A percentile compares a stretch with the other conserved stretches of the same genome.
phyloP scores from a whole-genome alignment of 1,140 invertebrate species.

The Drosophila fuyamai region DNA sequence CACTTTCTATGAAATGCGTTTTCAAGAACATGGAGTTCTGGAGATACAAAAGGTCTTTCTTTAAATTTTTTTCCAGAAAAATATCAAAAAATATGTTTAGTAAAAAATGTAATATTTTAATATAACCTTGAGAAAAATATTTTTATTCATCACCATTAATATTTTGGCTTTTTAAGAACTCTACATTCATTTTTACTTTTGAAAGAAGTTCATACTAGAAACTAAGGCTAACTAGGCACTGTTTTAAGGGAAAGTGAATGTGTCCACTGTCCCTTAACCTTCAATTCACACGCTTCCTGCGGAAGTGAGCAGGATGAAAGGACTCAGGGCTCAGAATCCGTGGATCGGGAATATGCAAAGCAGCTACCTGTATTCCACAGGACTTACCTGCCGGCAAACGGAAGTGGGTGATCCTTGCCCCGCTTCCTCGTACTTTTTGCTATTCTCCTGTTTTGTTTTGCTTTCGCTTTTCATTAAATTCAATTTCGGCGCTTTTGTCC shows the following conservation, averaged over 20 bases:
- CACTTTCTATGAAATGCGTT: too few relatives aligned
- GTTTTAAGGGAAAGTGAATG: slow-evolving; percentile 18
- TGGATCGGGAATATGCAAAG: slow-evolving; percentile 22
- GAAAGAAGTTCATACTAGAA: too few relatives aligned
- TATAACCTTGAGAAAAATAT: neutral
- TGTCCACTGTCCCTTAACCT: neutral
- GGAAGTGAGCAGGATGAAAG: slow-evolving; percentile 34
- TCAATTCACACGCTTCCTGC: slow-evolving; percentile 18
- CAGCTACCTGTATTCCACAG: slow-evolving; percentile 19
- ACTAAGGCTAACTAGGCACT: too few relatives aligned
- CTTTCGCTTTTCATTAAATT: slow-evolving; percentile 81
- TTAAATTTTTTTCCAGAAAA: too few relatives aligned
- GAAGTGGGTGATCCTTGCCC: slow-evolving; percentile 58
- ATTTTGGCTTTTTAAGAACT: too few relatives aligned
- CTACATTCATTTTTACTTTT: too few relatives aligned
- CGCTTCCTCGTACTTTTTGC: slow-evolving; percentile 9
- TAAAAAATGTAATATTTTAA: too few relatives aligned
- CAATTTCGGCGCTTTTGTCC: slow-evolving; percentile 66
- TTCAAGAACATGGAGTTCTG: too few relatives aligned
- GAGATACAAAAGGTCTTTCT: too few relatives aligned
- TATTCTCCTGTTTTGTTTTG: slow-evolving; percentile 35
- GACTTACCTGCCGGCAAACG: slow-evolving; percentile 55
- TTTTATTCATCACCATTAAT: neutral
- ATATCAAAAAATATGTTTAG: too few relatives aligned
- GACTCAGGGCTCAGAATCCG: too few relatives aligned